phyloP scores from a whole-genome alignment of 2,797 vertebrate species.

The Peromyscus nudipes region DNA sequence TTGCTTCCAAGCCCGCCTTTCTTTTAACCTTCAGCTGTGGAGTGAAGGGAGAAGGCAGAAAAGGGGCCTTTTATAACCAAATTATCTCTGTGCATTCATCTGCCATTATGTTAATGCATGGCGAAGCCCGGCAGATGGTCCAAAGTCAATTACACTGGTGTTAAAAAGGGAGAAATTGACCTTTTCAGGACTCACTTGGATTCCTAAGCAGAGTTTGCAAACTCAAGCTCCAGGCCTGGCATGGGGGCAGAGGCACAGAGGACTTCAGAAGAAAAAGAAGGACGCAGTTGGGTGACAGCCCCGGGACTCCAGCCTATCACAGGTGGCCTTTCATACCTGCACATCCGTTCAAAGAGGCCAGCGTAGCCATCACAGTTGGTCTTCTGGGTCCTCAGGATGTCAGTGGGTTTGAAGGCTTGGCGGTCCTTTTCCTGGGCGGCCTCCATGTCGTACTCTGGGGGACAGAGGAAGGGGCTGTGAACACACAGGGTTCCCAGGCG shows the following conservation, averaged over 20 bases:
- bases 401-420: slow-evolving; percentile 81
- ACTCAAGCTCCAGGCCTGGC: slow-evolving; percentile 73
- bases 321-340: slow-evolving; percentile 87
- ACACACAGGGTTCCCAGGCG: neutral
- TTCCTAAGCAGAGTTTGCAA: slow-evolving; percentile 85
- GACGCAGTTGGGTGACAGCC: neutral
- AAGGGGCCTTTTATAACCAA: slow-evolving; percentile 86
- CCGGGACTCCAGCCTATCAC: neutral
- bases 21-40: slow-evolving; percentile 88
- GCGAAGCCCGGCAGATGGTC: slow-evolving; percentile 89
- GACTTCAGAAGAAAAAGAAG: neutral
- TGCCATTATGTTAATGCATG: slow-evolving; percentile 90
- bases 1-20: slow-evolving; percentile 76
- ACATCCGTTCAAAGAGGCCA: slow-evolving; percentile 90
- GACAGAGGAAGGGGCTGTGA: neutral
- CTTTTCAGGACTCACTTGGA: slow-evolving; percentile 87
- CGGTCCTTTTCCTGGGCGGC: slow-evolving; percentile 88
- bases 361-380: slow-evolving; percentile 89
- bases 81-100: slow-evolving; percentile 88
- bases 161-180: slow-evolving; percentile 87
- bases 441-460: slow-evolving; percentile 88
- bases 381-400: slow-evolving; percentile 88
- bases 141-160: slow-evolving; percentile 88
- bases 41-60: slow-evolving; percentile 83
- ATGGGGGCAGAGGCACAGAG: slow-evolving; percentile 65